Evolutionary conservation across 2,797 vertebrate genomes (phyloP).

Genomic region (Protonibea diacanthus): DNA sequence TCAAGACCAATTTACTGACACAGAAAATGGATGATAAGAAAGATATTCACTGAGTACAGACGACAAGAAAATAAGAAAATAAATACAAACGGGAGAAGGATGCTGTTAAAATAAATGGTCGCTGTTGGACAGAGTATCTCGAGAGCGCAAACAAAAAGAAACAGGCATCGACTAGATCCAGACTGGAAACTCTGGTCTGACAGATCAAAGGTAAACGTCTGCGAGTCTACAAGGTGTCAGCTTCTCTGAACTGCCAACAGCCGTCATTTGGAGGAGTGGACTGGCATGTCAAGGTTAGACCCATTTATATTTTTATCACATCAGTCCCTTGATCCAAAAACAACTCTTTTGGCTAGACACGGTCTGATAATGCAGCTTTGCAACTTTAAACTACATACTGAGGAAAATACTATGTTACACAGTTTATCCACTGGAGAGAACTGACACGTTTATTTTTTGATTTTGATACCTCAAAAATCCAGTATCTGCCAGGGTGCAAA

Average conservation of each 20-base stretch:
- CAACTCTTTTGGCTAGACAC: neutral
- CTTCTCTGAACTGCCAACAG: conserved; percentile 39
- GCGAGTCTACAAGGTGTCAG: conserved; percentile 53
- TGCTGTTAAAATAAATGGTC: conserved; percentile 15
- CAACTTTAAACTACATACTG: neutral
- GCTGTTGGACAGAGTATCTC: neutral
- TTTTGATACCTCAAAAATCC: neutral
- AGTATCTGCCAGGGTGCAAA: neutral
- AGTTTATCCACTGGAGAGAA: neutral
- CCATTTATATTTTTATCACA: conserved; percentile 44
- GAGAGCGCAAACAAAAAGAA: conserved; percentile 14
- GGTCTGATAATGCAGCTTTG: neutral
- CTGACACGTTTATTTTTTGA: neutral
- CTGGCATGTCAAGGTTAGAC: conserved; percentile 41
- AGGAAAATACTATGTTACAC: neutral
- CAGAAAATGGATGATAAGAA: neutral
- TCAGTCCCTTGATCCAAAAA: conserved; percentile 1
- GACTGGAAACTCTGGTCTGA: conserved; percentile 37
- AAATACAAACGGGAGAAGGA: conserved; percentile 12
- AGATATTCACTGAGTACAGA: conserved; percentile 4
- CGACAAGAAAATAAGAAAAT: conserved; percentile 16
- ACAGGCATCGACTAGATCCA: neutral
- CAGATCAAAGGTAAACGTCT: conserved; percentile 61
- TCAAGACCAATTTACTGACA: neutral
- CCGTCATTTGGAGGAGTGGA: conserved; percentile 30